phyloP scores from a whole-genome alignment of 2,888 invertebrate species.

The Drosophila kokeensis region DNA sequence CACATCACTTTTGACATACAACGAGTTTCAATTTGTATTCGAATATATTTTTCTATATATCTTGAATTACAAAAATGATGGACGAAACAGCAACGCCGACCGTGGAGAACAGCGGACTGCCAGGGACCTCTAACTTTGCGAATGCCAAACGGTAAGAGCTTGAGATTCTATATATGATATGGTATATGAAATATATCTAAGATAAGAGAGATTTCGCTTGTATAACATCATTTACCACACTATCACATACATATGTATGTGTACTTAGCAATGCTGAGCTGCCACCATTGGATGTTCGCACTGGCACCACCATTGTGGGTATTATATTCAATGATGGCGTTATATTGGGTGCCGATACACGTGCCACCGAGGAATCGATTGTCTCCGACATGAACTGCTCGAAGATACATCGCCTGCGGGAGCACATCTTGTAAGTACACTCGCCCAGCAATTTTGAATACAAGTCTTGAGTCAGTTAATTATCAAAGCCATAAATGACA shows the following conservation, averaged over 20 bases:
- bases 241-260: no score
- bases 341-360: constrained; percentile 98
- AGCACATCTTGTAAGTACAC: constrained; percentile 92
- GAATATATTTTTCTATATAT: neutral
- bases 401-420: constrained; percentile 96
- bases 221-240: neutral
- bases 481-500: constrained; percentile 64
- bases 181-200: neutral
- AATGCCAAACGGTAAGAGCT: constrained; percentile 90
- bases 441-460: neutral
- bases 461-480: neutral
- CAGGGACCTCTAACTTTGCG: constrained; percentile 91
- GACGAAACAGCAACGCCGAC: neutral
- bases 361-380: constrained; percentile 97
- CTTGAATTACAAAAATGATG: constrained; percentile 22
- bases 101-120: neutral
- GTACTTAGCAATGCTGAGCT: constrained; percentile 92
- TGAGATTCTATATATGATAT: neutral
- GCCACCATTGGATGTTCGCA: constrained; percentile 94
- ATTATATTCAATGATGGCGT: constrained; percentile 96
- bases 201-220: neutral
- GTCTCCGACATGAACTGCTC: constrained; percentile 98
- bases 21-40: neutral
- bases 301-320: constrained; percentile 99
- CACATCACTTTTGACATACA: constrained; percentile 6